Percentiles rank a stretch among this genome's conserved stretches.
Conservation (phyloP, 1,140 invertebrate species). For the Pollicipes pollicipes region DNA sequence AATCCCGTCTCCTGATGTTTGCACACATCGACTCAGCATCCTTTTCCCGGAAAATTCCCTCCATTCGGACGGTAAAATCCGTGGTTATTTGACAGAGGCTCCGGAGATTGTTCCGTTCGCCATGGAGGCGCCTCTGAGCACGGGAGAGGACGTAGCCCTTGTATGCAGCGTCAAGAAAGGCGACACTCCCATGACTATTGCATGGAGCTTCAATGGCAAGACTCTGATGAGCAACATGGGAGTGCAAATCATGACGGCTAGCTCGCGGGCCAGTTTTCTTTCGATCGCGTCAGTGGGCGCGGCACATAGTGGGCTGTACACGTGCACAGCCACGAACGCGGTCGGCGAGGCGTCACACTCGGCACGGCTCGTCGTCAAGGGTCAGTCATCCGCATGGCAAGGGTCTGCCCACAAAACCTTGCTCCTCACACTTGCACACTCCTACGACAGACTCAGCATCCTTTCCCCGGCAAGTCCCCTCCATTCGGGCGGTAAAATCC, state of each 20-base stretch:
- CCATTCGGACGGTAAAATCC: too few species aligned
- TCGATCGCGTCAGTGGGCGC: conserved; percentile 55
- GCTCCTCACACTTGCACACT: too few species aligned
- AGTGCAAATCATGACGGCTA: conserved; percentile 33
- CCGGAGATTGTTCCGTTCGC: conserved; percentile 6
- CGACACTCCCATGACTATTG: conserved; percentile 27
- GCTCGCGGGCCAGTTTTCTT: conserved; percentile 49
- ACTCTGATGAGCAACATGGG: conserved; percentile 23
- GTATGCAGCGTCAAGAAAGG: conserved; percentile 71
- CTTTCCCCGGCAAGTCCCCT: too few species aligned
- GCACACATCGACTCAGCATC: too few species aligned
- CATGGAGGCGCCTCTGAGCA: conserved; percentile 18
- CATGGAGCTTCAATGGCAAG: conserved; percentile 51
- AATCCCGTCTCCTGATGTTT: too few species aligned
- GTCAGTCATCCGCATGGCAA: too few species aligned
- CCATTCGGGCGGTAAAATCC: too few species aligned
- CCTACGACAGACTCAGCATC: too few species aligned
- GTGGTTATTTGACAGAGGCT: too few species aligned
- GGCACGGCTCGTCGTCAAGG: conserved; percentile 33
- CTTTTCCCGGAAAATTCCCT: too few species aligned
- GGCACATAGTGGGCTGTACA: conserved; percentile 36
- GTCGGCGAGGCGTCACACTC: conserved; percentile 31
- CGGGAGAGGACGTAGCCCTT: conserved; percentile 37
- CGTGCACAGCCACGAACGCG: conserved; percentile 34
- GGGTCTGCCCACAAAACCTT: too few species aligned